Percentiles rank a stretch among this genome's conserved stretches.
Conservation (phyloP, 1,140 invertebrate genomes). For the Oppia nitens region DNA sequence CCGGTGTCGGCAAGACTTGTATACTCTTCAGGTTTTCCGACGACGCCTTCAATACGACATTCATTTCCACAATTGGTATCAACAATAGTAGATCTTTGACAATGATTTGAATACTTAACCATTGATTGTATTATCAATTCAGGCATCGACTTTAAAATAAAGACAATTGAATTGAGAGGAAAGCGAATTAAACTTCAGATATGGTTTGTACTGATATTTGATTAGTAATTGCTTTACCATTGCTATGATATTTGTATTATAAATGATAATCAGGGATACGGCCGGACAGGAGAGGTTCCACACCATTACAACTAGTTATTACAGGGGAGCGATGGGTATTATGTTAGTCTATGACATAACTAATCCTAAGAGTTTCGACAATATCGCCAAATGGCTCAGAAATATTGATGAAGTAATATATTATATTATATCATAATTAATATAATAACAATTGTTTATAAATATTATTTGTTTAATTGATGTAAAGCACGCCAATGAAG, state of each 20-base stretch:
- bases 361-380: constrained; percentile 37
- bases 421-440: background rate
- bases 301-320: constrained; percentile 45
- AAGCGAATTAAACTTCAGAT: constrained; percentile 98
- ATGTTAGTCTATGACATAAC: constrained; percentile 38
- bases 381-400: constrained; percentile 37
- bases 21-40: constrained; percentile 88
- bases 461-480: constrained; percentile 3
- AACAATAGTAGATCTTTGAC: too few relatives aligned
- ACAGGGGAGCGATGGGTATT: constrained; percentile 40
- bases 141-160: constrained; percentile 99
- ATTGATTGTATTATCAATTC: too few relatives aligned
- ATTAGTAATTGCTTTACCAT: background rate
- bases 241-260: background rate
- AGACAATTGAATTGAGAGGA: constrained; percentile 90
- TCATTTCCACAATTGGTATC: constrained; percentile 89
- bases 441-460: constrained; percentile 1
- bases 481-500: constrained; percentile 87
- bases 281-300: constrained; percentile 45
- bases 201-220: constrained; percentile 40
- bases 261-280: constrained; percentile 35
- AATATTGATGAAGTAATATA: constrained; percentile 23
- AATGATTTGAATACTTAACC: too few relatives aligned
- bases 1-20: constrained; percentile 84
- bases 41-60: constrained; percentile 92